Conservation (phyloP, 2,888 invertebrate species). For the Pyrgus malvae region DNA sequence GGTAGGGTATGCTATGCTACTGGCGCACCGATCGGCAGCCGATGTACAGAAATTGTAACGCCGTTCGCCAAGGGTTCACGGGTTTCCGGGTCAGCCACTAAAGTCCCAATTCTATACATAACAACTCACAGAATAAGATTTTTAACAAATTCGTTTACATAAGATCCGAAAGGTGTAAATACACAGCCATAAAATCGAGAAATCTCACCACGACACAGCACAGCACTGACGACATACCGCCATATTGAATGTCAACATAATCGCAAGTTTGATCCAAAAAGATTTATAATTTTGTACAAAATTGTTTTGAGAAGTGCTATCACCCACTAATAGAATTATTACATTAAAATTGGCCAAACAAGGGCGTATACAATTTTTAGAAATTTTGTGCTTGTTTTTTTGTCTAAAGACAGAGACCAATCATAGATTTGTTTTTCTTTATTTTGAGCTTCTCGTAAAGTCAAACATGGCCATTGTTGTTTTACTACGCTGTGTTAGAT, state of each 20-base stretch:
- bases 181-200: constrained; percentile 63
- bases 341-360: constrained; percentile 31
- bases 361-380: constrained; percentile 50
- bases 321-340: constrained; percentile 41
- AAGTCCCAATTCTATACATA: constrained; percentile 17
- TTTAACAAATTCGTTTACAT: constrained; percentile 41
- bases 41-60: constrained; percentile 61
- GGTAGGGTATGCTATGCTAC: constrained; percentile 46
- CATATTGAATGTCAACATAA: constrained; percentile 93
- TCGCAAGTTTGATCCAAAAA: constrained; percentile 63
- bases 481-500: too few species aligned
- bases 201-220: constrained; percentile 97
- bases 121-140: constrained; percentile 38
- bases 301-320: constrained; percentile 32
- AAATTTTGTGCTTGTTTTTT: constrained; percentile 75
- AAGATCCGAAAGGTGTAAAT: constrained; percentile 51
- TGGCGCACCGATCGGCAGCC: constrained; percentile 57
- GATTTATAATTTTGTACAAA: constrained; percentile 34
- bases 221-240: constrained; percentile 98
- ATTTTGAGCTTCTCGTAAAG: constrained; percentile 28
- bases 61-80: constrained; percentile 40
- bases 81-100: constrained; percentile 15
- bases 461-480: constrained; percentile 40
- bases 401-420: constrained; percentile 58
- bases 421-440: constrained; percentile 55